A percentile compares a stretch with the other conserved stretches of the same genome.
Evolutionary conservation across 2,113 vertebrate genomes (phyloP).

Genomic region (Garra rufa): DNA sequence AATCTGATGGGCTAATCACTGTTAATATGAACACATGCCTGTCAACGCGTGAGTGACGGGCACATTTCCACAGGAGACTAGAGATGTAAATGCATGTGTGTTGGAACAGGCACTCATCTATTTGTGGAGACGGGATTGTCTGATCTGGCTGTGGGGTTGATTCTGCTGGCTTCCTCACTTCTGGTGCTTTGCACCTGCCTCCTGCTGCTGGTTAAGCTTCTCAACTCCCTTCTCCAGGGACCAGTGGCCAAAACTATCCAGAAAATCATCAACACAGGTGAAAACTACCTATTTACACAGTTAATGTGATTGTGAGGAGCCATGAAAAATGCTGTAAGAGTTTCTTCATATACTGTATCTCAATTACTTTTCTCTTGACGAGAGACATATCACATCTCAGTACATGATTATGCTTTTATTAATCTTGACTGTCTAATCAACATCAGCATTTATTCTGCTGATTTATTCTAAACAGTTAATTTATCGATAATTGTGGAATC

Average conservation of each 20-base stretch:
- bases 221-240: conserved; percentile 18
- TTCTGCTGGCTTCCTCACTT: conserved; percentile 72
- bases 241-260: conserved; percentile 49
- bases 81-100: background rate
- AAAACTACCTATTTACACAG: background rate
- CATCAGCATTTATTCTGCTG: background rate
- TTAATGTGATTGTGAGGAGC: background rate
- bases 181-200: conserved; percentile 82
- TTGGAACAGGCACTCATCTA: conserved; percentile 26
- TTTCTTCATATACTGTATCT: background rate
- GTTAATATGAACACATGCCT: background rate
- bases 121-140: conserved; percentile 64
- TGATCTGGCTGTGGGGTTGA: conserved; percentile 81
- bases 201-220: conserved; percentile 83
- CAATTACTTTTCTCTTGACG: background rate
- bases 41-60: conserved; percentile 15
- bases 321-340: background rate
- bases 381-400: background rate
- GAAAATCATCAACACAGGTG: conserved; percentile 20
- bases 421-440: background rate
- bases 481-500: too few relatives aligned
- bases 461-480: background rate
- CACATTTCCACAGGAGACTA: background rate
- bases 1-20: conserved; percentile 42
- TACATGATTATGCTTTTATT: background rate